Base-by-base conservation (phyloP, 2,888 invertebrate genomes). In the Hyposoter dolosus region DNA sequence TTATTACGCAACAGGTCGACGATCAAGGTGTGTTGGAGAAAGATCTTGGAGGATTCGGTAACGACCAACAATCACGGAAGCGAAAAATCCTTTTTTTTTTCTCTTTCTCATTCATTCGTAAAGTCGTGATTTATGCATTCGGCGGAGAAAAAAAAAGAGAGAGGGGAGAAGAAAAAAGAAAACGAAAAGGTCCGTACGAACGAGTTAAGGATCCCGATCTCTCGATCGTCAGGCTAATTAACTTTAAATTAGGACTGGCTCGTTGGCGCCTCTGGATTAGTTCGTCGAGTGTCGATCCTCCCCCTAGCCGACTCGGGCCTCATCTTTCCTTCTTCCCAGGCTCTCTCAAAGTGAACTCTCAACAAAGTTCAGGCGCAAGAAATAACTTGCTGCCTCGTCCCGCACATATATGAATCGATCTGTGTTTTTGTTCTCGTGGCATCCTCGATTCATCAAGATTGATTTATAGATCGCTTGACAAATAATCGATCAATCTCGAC, bases 211-310 rank as follows among this genome's bases (percentile, higher is more conserved):
- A 74, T 74, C 74, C 68, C 60, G 72, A 69, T 78, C 83, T 80
- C 77, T 85, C 83, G 83, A 87, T 87, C 87, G 78, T 87, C 77
- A 72, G 79, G 77, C 85, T 87, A 85, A 87, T 87, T 87, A 86
- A 81, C 85, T 85, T 78, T 76, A 85, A 87, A 85, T 85, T 87
- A 78, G 83, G 85, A 74, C 56, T 72, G 79, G 78, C 68, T 47
- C 60, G 78, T 82, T 82, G 82, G 85, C 83, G 80, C 85, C 83
- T 77, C 83, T 50, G 76, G 72, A 83, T 86, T 81, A 86, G 80
- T 81, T 83, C 60, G 79, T 83, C 35, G 76, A 80, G 65, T 79
- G 68, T 77, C 83, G 82, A 72, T 74, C 47, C 60, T 69, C 68
- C 28, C 74, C 35, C 19, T 12, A 3, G 10, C 10, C 10, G n/a